phyloP scores from a whole-genome alignment of 2,888 invertebrate genomes.

The Acleris sparsana region DNA sequence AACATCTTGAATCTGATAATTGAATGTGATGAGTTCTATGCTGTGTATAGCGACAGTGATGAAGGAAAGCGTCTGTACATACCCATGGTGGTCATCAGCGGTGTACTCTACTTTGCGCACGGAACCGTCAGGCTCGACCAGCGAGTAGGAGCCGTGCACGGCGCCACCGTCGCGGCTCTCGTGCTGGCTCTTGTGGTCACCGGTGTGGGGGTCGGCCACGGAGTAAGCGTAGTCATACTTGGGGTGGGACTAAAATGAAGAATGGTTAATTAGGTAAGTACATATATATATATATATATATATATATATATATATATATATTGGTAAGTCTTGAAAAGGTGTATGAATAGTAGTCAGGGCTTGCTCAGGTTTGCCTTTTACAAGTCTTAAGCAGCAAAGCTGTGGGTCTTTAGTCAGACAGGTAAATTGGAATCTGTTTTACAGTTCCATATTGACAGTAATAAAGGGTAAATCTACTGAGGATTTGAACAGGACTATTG shows the following conservation, averaged over 20 bases:
- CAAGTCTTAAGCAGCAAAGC: too few species aligned
- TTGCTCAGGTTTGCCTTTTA: too few species aligned
- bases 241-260: conserved; percentile 77
- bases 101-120: conserved; percentile 85
- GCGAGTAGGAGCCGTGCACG: conserved; percentile 86
- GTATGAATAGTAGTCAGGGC: not conserved
- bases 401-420: too few species aligned
- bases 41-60: not conserved
- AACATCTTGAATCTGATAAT: too few species aligned
- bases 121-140: conserved; percentile 85
- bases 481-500: too few species aligned
- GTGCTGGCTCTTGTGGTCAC: conserved; percentile 85
- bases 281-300: not conserved
- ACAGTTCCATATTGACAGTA: too few species aligned
- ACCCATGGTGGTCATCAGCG: conserved; percentile 85
- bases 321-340: too few species aligned
- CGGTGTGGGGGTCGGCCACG: conserved; percentile 85
- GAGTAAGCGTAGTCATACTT: conserved; percentile 85
- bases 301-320: not conserved
- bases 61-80: conserved; percentile 46
- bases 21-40: too few species aligned
- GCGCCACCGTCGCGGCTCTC: conserved; percentile 85
- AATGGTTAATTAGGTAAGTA: not conserved
- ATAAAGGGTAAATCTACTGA: too few species aligned
- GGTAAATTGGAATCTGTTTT: too few species aligned